phyloP scores from a whole-genome alignment of 2,113 vertebrate genomes.

The Neofelis nebulosa region DNA sequence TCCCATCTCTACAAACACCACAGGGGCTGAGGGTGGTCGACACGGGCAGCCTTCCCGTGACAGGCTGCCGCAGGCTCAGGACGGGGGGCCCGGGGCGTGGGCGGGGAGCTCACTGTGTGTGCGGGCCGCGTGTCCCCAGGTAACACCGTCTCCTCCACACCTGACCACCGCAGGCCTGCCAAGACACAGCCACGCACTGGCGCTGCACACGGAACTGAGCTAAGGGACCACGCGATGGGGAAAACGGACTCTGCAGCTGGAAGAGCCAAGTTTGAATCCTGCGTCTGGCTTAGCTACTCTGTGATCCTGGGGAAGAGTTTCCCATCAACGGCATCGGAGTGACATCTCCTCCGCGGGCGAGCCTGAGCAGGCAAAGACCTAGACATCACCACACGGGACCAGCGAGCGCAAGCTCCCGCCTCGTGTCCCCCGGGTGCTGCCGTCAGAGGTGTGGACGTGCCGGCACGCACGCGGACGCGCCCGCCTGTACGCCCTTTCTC shows the following conservation, averaged over 20 bases:
- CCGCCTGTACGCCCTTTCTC: neutral
- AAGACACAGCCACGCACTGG: neutral
- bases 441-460: neutral
- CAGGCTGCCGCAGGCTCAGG: neutral
- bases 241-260: neutral
- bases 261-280: neutral
- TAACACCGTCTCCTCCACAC: neutral
- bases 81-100: fast-evolving
- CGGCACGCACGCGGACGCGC: fast-evolving
- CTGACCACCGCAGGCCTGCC: neutral
- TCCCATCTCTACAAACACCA: neutral
- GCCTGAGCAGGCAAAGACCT: neutral
- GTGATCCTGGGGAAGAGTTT: neutral
- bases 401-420: neutral
- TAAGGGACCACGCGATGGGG: fast-evolving
- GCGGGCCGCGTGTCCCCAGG: too few species aligned
- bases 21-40: neutral
- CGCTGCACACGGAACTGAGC: neutral
- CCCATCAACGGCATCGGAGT: neutral
- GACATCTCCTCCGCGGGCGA: neutral
- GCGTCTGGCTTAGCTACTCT: neutral
- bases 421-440: neutral
- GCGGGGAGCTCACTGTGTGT: neutral
- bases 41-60: neutral
- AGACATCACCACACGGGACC: neutral